Conservation (phyloP, 2,888 invertebrate species). For the Creontiades dilutus region DNA sequence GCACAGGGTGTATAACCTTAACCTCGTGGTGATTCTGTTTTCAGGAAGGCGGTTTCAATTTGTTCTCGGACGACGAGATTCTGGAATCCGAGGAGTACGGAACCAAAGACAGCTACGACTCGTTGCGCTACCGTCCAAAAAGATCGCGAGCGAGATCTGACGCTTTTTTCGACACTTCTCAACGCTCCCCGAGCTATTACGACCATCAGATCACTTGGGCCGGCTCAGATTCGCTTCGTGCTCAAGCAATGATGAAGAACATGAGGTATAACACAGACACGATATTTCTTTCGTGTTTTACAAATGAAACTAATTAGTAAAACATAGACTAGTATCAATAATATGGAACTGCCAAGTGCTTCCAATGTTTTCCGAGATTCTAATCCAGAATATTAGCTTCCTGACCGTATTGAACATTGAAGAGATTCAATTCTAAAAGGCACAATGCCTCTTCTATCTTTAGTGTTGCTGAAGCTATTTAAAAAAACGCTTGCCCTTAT, state of each 20-base stretch:
- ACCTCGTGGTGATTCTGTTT: neutral
- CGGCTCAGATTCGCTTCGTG: constrained; percentile 80
- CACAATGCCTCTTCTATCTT: too few relatives aligned
- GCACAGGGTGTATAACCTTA: too few relatives aligned
- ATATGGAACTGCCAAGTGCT: too few relatives aligned
- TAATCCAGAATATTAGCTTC: too few relatives aligned
- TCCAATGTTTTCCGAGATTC: too few relatives aligned
- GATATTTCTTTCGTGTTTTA: too few relatives aligned
- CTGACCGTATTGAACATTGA: too few relatives aligned
- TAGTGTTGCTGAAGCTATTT: too few relatives aligned
- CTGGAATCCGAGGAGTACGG: constrained; percentile 83
- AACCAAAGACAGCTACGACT: constrained; percentile 77
- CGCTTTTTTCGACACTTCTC: constrained; percentile 75
- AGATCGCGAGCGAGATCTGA: constrained; percentile 75
- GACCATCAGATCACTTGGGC: constrained; percentile 83
- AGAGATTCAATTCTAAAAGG: too few relatives aligned
- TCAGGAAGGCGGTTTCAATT: constrained; percentile 81
- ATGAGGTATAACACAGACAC: constrained; percentile 57
- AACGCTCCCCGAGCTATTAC: constrained; percentile 76
- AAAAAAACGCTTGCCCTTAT: too few relatives aligned
- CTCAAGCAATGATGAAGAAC: constrained; percentile 69
- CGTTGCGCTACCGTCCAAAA: constrained; percentile 50
- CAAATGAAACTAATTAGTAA: too few relatives aligned
- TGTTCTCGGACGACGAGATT: constrained; percentile 87
- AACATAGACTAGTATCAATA: too few relatives aligned